phyloP scores from a whole-genome alignment of 2,113 vertebrate genomes.

The Callopanchax toddi region DNA sequence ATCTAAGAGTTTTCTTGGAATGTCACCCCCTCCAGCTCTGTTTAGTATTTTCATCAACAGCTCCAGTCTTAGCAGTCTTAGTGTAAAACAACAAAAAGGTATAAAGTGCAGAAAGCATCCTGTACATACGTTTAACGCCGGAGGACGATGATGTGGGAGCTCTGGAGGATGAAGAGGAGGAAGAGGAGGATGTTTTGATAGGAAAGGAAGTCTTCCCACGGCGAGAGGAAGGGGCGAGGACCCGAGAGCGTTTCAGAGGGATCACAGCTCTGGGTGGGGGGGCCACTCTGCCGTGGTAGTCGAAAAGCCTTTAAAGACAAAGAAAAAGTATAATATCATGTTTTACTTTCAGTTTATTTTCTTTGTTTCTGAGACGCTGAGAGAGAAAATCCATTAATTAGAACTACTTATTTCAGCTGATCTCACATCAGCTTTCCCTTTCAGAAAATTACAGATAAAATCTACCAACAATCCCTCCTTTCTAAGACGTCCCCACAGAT shows the following conservation, averaged over 20 bases:
- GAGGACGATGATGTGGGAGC: slow-evolving; percentile 86
- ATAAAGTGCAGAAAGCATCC: slow-evolving; percentile 1
- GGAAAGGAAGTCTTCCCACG: slow-evolving; percentile 93
- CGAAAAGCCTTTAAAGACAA: slow-evolving; percentile 88
- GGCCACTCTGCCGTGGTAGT: slow-evolving; percentile 93
- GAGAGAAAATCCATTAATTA: background rate
- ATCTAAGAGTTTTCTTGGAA: too few species aligned
- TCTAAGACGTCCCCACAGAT: background rate
- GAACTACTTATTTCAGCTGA: background rate
- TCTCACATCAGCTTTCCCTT: slow-evolving; percentile 21
- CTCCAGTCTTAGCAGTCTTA: too few species aligned
- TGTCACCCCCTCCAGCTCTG: too few species aligned
- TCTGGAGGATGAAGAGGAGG: slow-evolving; percentile 84
- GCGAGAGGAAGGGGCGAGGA: slow-evolving; percentile 88
- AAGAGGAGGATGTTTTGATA: slow-evolving; percentile 85
- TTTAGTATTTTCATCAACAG: too few species aligned
- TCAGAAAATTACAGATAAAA: slow-evolving; percentile 12
- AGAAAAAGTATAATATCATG: slow-evolving; percentile 33
- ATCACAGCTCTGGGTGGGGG: slow-evolving; percentile 93
- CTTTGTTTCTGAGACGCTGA: background rate
- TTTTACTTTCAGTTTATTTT: slow-evolving; percentile 2
- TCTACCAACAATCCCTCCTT: background rate
- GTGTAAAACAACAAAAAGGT: slow-evolving; percentile 9
- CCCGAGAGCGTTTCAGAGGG: slow-evolving; percentile 92
- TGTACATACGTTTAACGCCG: slow-evolving; percentile 90